Conservation (phyloP, 2,888 invertebrate species). For the Habrosyne pyritoides region DNA sequence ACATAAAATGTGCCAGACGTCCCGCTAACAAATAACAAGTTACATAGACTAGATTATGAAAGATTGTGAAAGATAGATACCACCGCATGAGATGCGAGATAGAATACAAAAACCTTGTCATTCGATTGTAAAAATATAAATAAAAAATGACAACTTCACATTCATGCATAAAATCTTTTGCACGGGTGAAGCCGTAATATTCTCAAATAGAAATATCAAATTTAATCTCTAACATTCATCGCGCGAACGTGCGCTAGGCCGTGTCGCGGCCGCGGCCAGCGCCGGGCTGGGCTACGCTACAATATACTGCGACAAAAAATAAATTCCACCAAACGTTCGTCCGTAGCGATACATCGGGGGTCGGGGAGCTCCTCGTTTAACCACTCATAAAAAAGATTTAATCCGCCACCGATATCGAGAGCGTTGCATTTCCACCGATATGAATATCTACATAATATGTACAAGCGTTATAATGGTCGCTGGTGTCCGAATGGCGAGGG, state of each 20-base stretch:
- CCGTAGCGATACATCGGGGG: constrained; percentile 11
- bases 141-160: constrained; percentile 59
- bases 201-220: constrained; percentile 23
- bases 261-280: constrained; percentile 18
- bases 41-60: constrained; percentile 73
- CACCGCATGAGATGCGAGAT: constrained; percentile 42
- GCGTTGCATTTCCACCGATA: constrained; percentile 20
- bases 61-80: constrained; percentile 60
- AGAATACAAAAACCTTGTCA: constrained; percentile 46
- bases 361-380: neutral
- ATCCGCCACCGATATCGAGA: constrained; percentile 10
- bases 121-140: constrained; percentile 54
- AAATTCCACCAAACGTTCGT: constrained; percentile 13
- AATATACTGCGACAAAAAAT: constrained; percentile 19
- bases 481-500: constrained; percentile 14
- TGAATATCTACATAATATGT: constrained; percentile 38
- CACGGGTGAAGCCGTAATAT: constrained; percentile 33
- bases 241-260: constrained; percentile 29
- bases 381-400: neutral
- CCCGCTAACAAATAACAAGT: constrained; percentile 57
- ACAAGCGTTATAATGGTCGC: constrained; percentile 16
- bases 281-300: constrained; percentile 16
- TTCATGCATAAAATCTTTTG: constrained; percentile 36
- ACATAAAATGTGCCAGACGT: constrained; percentile 45
- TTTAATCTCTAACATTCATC: constrained; percentile 24